Evolutionary conservation across 2,888 invertebrate species (phyloP).

Genomic region (Electrophaes corylata): DNA sequence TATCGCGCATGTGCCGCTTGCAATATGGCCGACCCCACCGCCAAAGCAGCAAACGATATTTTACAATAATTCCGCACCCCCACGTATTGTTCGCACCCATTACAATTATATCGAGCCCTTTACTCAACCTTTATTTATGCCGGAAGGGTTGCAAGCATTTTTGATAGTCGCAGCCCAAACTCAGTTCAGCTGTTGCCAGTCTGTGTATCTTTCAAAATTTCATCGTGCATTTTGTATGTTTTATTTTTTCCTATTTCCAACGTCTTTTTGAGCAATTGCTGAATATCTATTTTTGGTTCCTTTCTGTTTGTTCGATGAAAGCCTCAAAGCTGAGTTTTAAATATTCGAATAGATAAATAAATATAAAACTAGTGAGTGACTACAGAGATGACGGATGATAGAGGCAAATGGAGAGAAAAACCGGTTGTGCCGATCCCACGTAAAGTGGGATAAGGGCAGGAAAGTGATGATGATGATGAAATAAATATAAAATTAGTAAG

Average conservation of each 20-base stretch:
- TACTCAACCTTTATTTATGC: slow-evolving; percentile 24
- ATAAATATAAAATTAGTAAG: too few species aligned
- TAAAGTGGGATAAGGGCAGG: too few species aligned
- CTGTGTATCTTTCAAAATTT: slow-evolving; percentile 7
- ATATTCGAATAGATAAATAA: slow-evolving; percentile 4
- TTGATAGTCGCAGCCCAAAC: slow-evolving; percentile 6
- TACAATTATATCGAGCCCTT: slow-evolving; percentile 30
- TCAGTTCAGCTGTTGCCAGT: slow-evolving; percentile 7
- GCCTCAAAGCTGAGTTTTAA: slow-evolving; percentile 8
- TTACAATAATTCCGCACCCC: slow-evolving; percentile 31
- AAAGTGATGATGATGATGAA: too few species aligned
- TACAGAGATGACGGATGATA: too few species aligned
- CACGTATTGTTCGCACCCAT: slow-evolving; percentile 28
- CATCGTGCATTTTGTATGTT: slow-evolving; percentile 4
- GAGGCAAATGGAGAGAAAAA: too few species aligned
- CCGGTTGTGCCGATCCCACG: too few species aligned
- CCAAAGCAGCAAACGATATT: slow-evolving; percentile 23
- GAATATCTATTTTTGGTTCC: slow-evolving; percentile 6
- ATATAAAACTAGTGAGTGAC: too few species aligned
- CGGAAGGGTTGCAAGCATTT: slow-evolving; percentile 23
- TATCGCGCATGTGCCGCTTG: slow-evolving; percentile 32
- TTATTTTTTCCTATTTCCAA: slow-evolving; percentile 9
- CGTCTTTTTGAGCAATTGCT: slow-evolving; percentile 21
- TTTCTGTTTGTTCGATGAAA: slow-evolving; percentile 13
- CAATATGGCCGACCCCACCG: slow-evolving; percentile 12